Evolutionary conservation across 2,113 vertebrate species (phyloP).

Genomic region (Centropus bengalensis): DNA sequence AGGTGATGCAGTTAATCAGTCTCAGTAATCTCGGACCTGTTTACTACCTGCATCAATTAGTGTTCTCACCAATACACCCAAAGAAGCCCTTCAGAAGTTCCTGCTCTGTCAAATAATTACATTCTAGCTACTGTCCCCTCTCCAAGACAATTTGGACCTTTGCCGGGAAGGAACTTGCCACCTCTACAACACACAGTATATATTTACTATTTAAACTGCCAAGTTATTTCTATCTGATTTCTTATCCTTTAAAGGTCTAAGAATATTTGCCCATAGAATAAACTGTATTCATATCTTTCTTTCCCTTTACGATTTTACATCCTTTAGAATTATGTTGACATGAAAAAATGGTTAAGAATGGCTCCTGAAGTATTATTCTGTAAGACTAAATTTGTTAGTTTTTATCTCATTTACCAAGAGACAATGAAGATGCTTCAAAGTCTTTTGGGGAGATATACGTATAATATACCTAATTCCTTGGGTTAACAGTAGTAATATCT

Average conservation of each 20-base stretch:
- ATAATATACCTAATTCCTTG: neutral
- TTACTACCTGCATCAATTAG: neutral
- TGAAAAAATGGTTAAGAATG: neutral
- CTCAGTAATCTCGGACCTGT: neutral
- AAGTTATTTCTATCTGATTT: neutral
- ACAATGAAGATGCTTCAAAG: neutral
- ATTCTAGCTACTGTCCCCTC: neutral
- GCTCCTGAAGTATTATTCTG: neutral
- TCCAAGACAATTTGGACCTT: neutral
- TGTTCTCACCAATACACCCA: neutral
- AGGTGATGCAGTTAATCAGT: neutral
- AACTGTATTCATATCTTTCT: neutral
- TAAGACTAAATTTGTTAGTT: neutral
- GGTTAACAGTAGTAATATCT: neutral
- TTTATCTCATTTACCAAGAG: neutral
- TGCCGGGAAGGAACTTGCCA: neutral
- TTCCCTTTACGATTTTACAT: neutral
- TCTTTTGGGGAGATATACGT: neutral
- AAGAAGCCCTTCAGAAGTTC: neutral
- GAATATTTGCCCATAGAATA: neutral
- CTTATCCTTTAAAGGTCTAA: neutral
- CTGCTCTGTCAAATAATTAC: neutral
- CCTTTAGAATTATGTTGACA: neutral
- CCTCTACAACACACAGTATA: neutral
- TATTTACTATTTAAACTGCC: neutral